These are phyloP conservation scores for Brotula barbata DNA, from an alignment of 2,797 vertebrate species.

Conservation along the genomic window DNA sequence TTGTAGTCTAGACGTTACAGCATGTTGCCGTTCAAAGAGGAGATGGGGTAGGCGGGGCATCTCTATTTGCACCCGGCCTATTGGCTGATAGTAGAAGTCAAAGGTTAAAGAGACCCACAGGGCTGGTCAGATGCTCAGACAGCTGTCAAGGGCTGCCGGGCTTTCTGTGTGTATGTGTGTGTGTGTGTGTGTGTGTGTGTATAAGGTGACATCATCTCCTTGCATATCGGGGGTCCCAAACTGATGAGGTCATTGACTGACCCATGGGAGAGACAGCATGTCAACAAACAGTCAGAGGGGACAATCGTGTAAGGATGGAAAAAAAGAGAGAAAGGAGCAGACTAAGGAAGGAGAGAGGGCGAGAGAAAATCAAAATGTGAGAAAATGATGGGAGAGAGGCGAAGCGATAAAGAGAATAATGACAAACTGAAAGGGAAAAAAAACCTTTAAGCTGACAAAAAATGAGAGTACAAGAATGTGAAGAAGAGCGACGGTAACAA, in stretches of 20 bases:
- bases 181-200: constrained; percentile 2
- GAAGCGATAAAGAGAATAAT: no score
- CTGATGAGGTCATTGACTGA: constrained; percentile 57
- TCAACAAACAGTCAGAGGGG: constrained; percentile 42
- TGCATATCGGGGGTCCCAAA: constrained; percentile 45
- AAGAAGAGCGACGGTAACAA: neutral
- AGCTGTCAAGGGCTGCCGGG: constrained; percentile 53
- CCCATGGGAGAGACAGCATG: constrained; percentile 43
- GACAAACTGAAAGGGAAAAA: no score
- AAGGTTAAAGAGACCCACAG: constrained; percentile 59
- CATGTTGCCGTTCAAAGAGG: constrained; percentile 13
- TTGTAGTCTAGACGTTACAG: constrained; percentile 39
- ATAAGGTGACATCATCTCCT: constrained; percentile 57
- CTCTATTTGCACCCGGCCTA: constrained; percentile 23
- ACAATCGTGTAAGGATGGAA: neutral
- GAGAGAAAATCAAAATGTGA: neutral
- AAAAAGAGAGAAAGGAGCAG: neutral
- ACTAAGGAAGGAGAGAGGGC: neutral
- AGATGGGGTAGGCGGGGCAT: constrained; percentile 13
- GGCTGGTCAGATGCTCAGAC: constrained; percentile 52
- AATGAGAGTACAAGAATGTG: no score
- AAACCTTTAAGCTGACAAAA: no score
- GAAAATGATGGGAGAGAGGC: neutral
- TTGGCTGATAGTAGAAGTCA: constrained; percentile 42
- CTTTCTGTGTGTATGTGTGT: constrained; percentile 5